These are phyloP conservation scores for Fratercula arctica DNA, from an alignment of 2,797 vertebrate species.

Conservation along the genomic window DNA sequence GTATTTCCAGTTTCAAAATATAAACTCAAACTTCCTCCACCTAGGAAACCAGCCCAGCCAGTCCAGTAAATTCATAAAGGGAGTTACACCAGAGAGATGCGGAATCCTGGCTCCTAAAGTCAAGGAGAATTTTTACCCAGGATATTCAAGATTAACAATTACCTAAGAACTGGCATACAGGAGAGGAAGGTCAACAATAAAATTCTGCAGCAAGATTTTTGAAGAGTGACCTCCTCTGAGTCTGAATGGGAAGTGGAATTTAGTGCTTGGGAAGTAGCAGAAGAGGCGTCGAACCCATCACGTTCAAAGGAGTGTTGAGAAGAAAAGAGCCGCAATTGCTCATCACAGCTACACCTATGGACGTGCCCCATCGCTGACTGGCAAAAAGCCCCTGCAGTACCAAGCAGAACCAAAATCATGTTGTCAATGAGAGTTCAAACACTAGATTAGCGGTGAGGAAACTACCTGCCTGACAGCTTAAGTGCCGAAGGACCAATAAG, in stretches of 20 bases:
- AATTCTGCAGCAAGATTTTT: neutral
- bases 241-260: neutral
- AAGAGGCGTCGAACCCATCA: neutral
- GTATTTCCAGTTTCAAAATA: neutral
- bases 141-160: neutral
- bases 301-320: neutral
- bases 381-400: conserved; percentile 2
- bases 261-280: neutral
- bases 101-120: neutral
- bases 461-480: neutral
- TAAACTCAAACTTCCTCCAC: neutral
- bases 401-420: conserved; percentile 12
- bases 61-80: neutral
- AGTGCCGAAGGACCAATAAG: neutral
- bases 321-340: neutral
- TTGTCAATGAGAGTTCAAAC: conserved; percentile 1
- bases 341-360: neutral
- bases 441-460: neutral
- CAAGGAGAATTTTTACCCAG: neutral
- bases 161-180: neutral
- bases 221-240: neutral
- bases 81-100: neutral
- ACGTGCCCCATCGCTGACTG: neutral
- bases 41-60: neutral
- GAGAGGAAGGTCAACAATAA: neutral